Conservation (phyloP, 2,888 invertebrate species). For the Amphiduros pacificus region DNA sequence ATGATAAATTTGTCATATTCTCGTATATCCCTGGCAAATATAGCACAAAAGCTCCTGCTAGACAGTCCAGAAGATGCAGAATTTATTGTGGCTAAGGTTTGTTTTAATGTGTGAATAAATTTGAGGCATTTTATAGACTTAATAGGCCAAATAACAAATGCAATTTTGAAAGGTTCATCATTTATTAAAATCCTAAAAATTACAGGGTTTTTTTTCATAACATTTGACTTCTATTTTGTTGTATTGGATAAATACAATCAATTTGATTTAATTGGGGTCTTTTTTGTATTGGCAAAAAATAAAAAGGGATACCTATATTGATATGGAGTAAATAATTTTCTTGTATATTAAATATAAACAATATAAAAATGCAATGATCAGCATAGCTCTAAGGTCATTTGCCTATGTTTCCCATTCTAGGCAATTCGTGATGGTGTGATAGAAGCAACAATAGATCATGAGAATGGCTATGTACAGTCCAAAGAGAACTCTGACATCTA, state of each 20-base stretch:
- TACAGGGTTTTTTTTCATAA: too few species aligned
- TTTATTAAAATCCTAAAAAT: too few species aligned
- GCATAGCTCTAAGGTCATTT: not conserved
- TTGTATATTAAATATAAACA: not conserved
- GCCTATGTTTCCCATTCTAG: slow-evolving; percentile 32
- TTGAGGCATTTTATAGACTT: too few species aligned
- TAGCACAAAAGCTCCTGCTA: slow-evolving; percentile 88
- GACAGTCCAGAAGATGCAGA: slow-evolving; percentile 98
- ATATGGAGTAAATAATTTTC: not conserved
- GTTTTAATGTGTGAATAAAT: too few species aligned
- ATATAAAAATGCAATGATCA: not conserved
- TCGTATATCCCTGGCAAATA: slow-evolving; percentile 90
- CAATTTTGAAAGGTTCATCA: too few species aligned
- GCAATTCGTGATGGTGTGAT: slow-evolving; percentile 95
- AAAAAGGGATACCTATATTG: too few species aligned
- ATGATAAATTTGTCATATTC: slow-evolving; percentile 96
- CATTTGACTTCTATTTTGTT: too few species aligned
- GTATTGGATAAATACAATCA: too few species aligned
- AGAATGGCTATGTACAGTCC: slow-evolving; percentile 91
- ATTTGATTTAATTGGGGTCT: too few species aligned
- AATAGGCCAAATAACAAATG: too few species aligned
- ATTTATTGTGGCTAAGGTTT: slow-evolving; percentile 91
- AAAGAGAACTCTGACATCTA: slow-evolving; percentile 97
- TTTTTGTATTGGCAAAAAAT: too few species aligned
- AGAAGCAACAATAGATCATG: slow-evolving; percentile 94